These are phyloP conservation scores for Drosophila atroscutellata DNA, from an alignment of 2,888 invertebrate species.

Conservation along the genomic window DNA sequence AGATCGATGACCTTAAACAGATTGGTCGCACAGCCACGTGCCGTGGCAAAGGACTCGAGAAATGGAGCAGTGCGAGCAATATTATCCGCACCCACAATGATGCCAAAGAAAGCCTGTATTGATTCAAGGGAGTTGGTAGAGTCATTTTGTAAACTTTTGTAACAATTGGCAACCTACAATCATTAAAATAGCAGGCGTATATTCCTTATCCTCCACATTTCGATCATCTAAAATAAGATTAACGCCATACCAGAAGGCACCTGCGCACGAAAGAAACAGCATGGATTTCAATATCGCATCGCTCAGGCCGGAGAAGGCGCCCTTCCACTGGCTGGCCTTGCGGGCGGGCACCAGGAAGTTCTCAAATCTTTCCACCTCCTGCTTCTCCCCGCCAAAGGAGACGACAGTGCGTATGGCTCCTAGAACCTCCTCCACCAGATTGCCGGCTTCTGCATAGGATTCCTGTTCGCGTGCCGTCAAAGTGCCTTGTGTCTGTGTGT, in stretches of 20 bases:
- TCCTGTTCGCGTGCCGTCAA: conserved; percentile 88
- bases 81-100: conserved; percentile 92
- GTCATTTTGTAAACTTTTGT: fast-evolving
- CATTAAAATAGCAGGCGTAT: conserved; percentile 90
- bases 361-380: conserved; percentile 88
- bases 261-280: conserved; percentile 90
- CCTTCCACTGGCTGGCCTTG: conserved; percentile 88
- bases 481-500: conserved; percentile 88
- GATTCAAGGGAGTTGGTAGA: background rate
- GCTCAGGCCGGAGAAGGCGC: conserved; percentile 89
- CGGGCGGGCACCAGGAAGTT: conserved; percentile 88
- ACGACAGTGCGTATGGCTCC: conserved; percentile 90
- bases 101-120: conserved; percentile 88
- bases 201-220: conserved; percentile 87
- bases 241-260: conserved; percentile 93
- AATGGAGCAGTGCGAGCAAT: conserved; percentile 91
- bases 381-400: conserved; percentile 91
- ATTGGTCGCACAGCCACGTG: conserved; percentile 90
- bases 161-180: conserved; percentile 86
- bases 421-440: conserved; percentile 91
- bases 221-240: conserved; percentile 89
- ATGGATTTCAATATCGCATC: conserved; percentile 90
- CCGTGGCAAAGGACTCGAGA: conserved; percentile 90
- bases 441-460: conserved; percentile 91
- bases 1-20: conserved; percentile 92